Base-by-base conservation (phyloP, 2,113 vertebrate genomes). In the Elachura formosa region DNA sequence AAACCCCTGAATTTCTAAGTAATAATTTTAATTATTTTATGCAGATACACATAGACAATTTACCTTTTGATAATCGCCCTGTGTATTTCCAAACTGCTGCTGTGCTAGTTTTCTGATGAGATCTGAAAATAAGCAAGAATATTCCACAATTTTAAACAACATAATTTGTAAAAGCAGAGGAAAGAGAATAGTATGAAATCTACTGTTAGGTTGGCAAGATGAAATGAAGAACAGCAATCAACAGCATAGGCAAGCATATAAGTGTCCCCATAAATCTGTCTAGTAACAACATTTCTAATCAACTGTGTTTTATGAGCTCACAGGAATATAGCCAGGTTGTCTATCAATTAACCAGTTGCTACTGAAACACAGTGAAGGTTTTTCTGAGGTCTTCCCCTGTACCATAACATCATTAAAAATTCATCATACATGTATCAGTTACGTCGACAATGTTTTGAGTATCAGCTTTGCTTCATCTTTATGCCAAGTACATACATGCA, bases 61-160 rank as follows among this genome's bases (percentile, higher is more conserved):
- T 99, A 99, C 99, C 99, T 99, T 98, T 69, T 99, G 97, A 94
- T 99, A 99, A 94, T 99, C 98, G 1, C 92, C 97, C 72, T 98
- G 96, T 85, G 98, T 87, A 89, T 96, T 95, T 94, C 98, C 98
- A 94, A 98, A 98, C 91, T 98, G 98, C 95, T 98, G 98, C 91
- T 98, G 98, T 52, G 98, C 96, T 97, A 99, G 38, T 96, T 98
- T 98, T 97, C 97, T 98, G 84, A 99, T 56, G 84, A 98, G 98
- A 97, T 99, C 99, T 99, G 98, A 89, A 98, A 93, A 92, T 71
- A 96, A 95, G 80, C 49, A 95, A 94, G 90, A 97, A 97, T 28
- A 97, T 87, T 95, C 34, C 78, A 89, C 54, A 90, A 74, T 91
- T 95, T 96, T 93, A 96, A 93, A 94, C 28, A 67, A 51, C 5